Conservation (phyloP, 2,797 vertebrate genomes). For the Hippocampus kuda region DNA sequence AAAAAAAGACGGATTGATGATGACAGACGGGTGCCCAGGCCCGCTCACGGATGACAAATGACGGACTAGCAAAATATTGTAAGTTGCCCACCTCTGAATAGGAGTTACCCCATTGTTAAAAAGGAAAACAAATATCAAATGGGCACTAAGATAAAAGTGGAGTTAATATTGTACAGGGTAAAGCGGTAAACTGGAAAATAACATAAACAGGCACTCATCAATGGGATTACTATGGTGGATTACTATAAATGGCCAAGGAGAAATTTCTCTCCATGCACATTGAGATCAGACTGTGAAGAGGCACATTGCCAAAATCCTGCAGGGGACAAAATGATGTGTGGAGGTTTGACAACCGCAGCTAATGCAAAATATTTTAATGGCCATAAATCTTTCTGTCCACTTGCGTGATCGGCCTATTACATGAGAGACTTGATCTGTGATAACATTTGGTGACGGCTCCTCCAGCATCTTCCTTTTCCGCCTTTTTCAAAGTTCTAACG, state of each 20-base stretch:
- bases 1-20: no score
- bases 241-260: slow-evolving; percentile 50
- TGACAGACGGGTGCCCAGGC: no score
- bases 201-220: slow-evolving; percentile 16
- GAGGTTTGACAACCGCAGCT: slow-evolving; percentile 49
- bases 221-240: slow-evolving; percentile 22
- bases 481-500: slow-evolving; percentile 33
- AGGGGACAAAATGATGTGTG: slow-evolving; percentile 51
- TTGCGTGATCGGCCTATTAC: slow-evolving; percentile 49
- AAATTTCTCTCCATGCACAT: slow-evolving; percentile 26
- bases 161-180: slow-evolving; percentile 5
- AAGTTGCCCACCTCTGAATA: background rate
- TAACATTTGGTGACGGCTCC: slow-evolving; percentile 39
- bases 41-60: no score
- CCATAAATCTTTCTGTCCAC: slow-evolving; percentile 53
- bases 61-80: no score
- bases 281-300: slow-evolving; percentile 16
- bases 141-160: slow-evolving; percentile 18
- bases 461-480: slow-evolving; percentile 19
- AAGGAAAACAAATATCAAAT: slow-evolving; percentile 8
- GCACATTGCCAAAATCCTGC: slow-evolving; percentile 43
- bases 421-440: slow-evolving; percentile 46
- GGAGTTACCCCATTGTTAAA: slow-evolving; percentile 31
- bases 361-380: slow-evolving; percentile 56
- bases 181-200: slow-evolving; percentile 30